These are phyloP conservation scores for Limnephilus lunatus DNA, from an alignment of 2,888 invertebrate genomes.

Conservation along the genomic window DNA sequence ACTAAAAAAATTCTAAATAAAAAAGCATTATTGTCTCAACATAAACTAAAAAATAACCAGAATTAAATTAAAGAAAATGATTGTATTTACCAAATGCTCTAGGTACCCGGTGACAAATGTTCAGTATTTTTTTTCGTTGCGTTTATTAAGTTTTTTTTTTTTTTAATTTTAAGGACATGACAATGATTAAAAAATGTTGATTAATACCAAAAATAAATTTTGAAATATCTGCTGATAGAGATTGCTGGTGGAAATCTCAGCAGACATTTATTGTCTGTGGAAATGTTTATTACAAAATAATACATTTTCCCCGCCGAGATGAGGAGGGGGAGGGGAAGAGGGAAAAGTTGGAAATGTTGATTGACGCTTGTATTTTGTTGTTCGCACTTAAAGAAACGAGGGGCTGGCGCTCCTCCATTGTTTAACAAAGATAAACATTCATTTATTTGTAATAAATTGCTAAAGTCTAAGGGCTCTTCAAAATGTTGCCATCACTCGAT, in stretches of 20 bases:
- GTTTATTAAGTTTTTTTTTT: background rate
- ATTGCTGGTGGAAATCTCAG: background rate
- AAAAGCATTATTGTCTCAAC: too few relatives aligned
- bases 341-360: constrained; percentile 35
- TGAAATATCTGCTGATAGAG: constrained; percentile 16
- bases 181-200: background rate
- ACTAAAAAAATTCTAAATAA: too few relatives aligned
- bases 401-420: constrained; percentile 16
- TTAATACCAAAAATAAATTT: background rate
- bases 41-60: background rate
- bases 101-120: too few relatives aligned
- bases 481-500: constrained; percentile 31
- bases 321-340: too few relatives aligned
- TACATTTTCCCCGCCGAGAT: constrained; percentile 6
- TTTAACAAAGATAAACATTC: constrained; percentile 48
- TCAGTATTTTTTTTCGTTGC: too few relatives aligned
- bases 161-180: background rate
- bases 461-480: constrained; percentile 35
- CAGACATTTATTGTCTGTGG: constrained; percentile 10
- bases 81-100: too few relatives aligned
- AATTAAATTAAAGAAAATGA: background rate
- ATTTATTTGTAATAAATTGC: constrained; percentile 41
- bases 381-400: constrained; percentile 44
- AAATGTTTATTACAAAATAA: constrained; percentile 38
- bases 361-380: constrained; percentile 45